A percentile compares a stretch with the other conserved stretches of the same genome.
Conservation (phyloP, 1,140 invertebrate genomes). For the Galendromus occidentalis region DNA sequence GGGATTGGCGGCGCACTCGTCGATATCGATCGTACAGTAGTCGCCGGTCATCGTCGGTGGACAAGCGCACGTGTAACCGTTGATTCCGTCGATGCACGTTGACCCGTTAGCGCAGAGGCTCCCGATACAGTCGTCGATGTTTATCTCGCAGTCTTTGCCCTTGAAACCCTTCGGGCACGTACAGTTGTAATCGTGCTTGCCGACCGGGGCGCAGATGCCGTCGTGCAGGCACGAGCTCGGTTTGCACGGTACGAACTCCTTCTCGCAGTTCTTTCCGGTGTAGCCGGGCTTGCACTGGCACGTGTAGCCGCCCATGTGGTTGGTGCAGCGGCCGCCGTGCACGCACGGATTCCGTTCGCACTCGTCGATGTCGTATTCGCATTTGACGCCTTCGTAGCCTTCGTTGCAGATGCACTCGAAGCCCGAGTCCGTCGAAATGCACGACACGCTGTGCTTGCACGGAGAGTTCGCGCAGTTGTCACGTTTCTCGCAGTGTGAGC, state of each 20-base stretch:
- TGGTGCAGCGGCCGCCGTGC: constrained; percentile 35
- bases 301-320: constrained; percentile 26
- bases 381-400: constrained; percentile 63
- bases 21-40: constrained; percentile 38
- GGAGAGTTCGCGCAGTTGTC: constrained; percentile 36
- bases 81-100: constrained; percentile 65
- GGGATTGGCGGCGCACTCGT: constrained; percentile 36
- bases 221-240: constrained; percentile 74
- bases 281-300: constrained; percentile 70
- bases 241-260: constrained; percentile 66
- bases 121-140: constrained; percentile 66
- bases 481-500: constrained; percentile 58
- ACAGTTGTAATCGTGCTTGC: constrained; percentile 57
- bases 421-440: constrained; percentile 45
- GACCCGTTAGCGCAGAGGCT: constrained; percentile 74
- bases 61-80: constrained; percentile 67
- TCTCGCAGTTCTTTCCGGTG: constrained; percentile 72
- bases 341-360: constrained; percentile 49
- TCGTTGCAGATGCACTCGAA: constrained; percentile 64
- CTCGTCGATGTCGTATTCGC: constrained; percentile 71
- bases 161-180: constrained; percentile 58
- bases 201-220: constrained; percentile 51
- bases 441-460: constrained; percentile 64
- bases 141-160: constrained; percentile 53
- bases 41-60: constrained; percentile 55